phyloP scores from a whole-genome alignment of 2,797 vertebrate species.

The Sebastes dallii region DNA sequence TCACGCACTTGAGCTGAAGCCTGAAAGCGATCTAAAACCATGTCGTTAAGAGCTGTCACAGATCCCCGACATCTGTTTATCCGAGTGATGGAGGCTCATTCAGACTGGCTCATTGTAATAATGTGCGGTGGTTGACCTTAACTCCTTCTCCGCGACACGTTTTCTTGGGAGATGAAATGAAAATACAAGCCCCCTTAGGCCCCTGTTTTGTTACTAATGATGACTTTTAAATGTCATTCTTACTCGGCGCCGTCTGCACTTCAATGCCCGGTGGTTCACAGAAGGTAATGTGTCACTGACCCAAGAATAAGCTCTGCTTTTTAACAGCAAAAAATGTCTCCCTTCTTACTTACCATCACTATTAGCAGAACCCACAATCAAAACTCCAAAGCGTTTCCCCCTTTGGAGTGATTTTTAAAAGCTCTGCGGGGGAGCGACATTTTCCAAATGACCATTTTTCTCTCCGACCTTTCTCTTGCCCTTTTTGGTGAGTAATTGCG shows the following conservation, averaged over 20 bases:
- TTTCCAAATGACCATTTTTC: slow-evolving; percentile 72
- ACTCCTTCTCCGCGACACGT: slow-evolving; percentile 32
- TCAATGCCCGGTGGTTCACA: slow-evolving; percentile 1
- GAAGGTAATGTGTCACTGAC: slow-evolving; percentile 29
- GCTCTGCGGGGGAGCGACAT: slow-evolving; percentile 68
- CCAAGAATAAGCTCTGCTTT: slow-evolving; percentile 27
- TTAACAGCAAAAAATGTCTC: background rate
- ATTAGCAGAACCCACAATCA: slow-evolving; percentile 32
- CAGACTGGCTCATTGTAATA: slow-evolving; percentile 31
- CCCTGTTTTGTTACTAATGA: slow-evolving; percentile 69
- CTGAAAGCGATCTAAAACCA: slow-evolving; percentile 18
- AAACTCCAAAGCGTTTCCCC: slow-evolving; percentile 19
- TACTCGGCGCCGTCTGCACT: slow-evolving; percentile 41
- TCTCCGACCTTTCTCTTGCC: slow-evolving; percentile 69
- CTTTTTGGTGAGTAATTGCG: slow-evolving; percentile 71
- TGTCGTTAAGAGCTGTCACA: slow-evolving; percentile 6
- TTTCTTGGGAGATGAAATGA: slow-evolving; percentile 58
- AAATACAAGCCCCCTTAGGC: slow-evolving; percentile 42
- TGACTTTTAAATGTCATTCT: slow-evolving; percentile 82
- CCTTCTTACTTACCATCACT: background rate
- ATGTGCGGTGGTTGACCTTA: slow-evolving; percentile 47
- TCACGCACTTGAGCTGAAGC: slow-evolving; percentile 6
- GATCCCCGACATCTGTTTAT: slow-evolving; percentile 25
- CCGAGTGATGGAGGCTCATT: slow-evolving; percentile 18
- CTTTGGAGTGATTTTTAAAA: slow-evolving; percentile 45